These are phyloP conservation scores for Sarcophaga variegata DNA, from an alignment of 2,888 invertebrate genomes.

Conservation along the genomic window DNA sequence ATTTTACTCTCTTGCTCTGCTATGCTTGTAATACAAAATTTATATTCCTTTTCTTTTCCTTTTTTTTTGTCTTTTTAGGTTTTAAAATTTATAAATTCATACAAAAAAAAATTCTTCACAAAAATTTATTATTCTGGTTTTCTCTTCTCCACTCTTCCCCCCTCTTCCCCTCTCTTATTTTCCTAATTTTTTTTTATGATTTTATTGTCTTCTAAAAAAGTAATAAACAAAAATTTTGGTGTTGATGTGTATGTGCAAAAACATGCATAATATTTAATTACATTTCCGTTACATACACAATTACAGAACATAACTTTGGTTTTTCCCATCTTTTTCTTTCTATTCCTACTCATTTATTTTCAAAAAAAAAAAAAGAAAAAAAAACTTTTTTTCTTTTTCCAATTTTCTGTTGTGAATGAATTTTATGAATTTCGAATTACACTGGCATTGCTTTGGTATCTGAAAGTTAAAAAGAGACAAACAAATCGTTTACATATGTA, in stretches of 20 bases:
- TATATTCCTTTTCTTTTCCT: neutral
- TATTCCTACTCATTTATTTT: neutral
- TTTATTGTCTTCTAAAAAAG: slow-evolving; percentile 1
- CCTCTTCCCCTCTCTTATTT: neutral
- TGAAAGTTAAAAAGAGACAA: neutral
- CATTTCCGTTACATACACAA: slow-evolving; percentile 66
- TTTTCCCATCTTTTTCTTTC: neutral
- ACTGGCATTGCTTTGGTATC: neutral
- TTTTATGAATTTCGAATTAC: slow-evolving; percentile 34
- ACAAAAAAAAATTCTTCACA: slow-evolving; percentile 25
- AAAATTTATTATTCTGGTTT: slow-evolving; percentile 5
- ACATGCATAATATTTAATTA: slow-evolving; percentile 65
- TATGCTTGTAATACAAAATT: slow-evolving; percentile 10
- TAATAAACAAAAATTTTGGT: slow-evolving; percentile 3
- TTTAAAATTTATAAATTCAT: slow-evolving; percentile 2
- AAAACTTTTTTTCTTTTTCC: neutral
- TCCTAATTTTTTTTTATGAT: slow-evolving; percentile 6
- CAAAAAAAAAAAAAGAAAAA: neutral
- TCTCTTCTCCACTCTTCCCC: neutral
- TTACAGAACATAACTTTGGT: slow-evolving; percentile 21
- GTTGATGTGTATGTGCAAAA: slow-evolving; percentile 31
- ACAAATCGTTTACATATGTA: neutral
- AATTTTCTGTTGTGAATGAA: slow-evolving; percentile 11
- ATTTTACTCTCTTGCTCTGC: slow-evolving; percentile 21
- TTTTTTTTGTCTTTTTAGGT: neutral